A percentile compares a stretch with the other conserved stretches of the same genome.
Conservation (phyloP, 2,888 invertebrate species). For the Lasioglossum lativentre region DNA sequence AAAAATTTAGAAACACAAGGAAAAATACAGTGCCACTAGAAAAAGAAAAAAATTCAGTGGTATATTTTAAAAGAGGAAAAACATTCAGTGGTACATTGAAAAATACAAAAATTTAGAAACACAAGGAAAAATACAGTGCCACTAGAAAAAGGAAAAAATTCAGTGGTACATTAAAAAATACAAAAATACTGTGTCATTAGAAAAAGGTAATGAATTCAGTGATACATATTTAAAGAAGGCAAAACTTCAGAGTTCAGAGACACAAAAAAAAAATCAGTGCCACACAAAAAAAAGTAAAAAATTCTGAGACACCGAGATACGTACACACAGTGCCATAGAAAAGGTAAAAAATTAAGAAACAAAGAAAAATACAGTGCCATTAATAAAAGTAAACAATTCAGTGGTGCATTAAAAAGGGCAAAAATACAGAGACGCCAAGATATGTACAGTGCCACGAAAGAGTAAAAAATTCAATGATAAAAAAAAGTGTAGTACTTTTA, state of each 20-base stretch:
- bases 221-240: too few species aligned
- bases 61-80: neutral
- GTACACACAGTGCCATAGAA: too few species aligned
- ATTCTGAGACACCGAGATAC: too few species aligned
- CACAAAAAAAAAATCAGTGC: neutral
- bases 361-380: neutral
- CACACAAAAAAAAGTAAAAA: neutral
- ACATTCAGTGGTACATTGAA: neutral
- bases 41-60: neutral
- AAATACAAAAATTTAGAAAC: neutral
- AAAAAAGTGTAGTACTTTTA: too few species aligned
- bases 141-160: neutral
- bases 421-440: neutral
- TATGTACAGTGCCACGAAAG: too few species aligned
- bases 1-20: neutral
- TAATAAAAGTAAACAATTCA: neutral
- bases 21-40: neutral
- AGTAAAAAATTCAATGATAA: neutral
- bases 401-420: neutral
- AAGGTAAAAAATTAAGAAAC: neutral
- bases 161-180: neutral
- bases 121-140: neutral
- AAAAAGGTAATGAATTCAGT: too few species aligned
- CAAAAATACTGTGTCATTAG: too few species aligned
- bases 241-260: too few species aligned